Evolutionary conservation across 2,113 vertebrate genomes (phyloP), one percentile per base, ranked within the genome.

Genomic region (Triplophysa rosa): DNA sequence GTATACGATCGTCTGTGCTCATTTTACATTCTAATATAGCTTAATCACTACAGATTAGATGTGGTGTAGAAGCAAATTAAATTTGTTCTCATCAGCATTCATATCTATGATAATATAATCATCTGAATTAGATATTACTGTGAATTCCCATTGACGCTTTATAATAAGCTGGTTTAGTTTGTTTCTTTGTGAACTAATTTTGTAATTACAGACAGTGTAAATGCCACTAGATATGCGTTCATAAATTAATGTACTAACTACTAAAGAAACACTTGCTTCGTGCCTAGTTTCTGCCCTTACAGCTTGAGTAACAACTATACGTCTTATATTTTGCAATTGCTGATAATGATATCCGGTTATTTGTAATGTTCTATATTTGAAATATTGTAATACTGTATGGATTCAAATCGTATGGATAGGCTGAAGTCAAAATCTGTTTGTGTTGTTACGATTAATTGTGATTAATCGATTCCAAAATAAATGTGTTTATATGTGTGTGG

Each of bases 31-130:
- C 21, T 52, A 73, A 78, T 80, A 67, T 75, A 82, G 19, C 56
- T 67, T 68, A 73, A 80, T 85, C 78, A 80, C 0, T 11, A 45
- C 42, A 78, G 66, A 85, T 78, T 82, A 82, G 80, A 80, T 56
- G n/a, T 75, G 77, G 70, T 83, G 72, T 66, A 64, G 19, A 58
- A 67, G 69, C 37, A 81, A 76, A 81, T 85, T 81, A 42, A 72
- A 83, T 83, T 83, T 81, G 72, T 24, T 63, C 75, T 77, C 21
- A 71, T 73, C 62, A 64, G 69, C 79, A 79, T 62, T 58, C 78
- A 77, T 76, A 67, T 78, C 52, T 70, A 33, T 72, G 68, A 66
- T 71, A 79, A 69, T 79, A 79, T 80, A 84, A 80, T 82, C 29
- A 77, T 65, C 64, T 67, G 40, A 79, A 80, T 49, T n/a, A 40